Evolutionary conservation across 2,888 invertebrate genomes (phyloP), one percentile per base, ranked within the genome.

Genomic region (Cryptocephalus moraei): DNA sequence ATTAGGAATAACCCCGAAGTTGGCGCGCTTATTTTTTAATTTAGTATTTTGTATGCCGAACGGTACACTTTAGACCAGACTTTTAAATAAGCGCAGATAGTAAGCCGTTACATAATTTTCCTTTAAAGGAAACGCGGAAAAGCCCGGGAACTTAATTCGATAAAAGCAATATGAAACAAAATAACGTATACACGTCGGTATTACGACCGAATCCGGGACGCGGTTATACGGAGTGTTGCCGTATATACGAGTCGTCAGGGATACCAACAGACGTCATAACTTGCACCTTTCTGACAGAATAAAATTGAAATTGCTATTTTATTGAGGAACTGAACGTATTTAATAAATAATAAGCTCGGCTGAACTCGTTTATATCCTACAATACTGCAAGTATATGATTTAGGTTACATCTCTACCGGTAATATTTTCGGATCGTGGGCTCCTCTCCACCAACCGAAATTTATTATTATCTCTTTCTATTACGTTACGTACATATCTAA

Each of bases 231-330:
- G 50, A 51, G 48, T 51, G 52, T 52, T 54, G 32, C 34, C 14
- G 36, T 49, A 52, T 49, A 48, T 54, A 54, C 49, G 52, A 51
- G 42, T 36, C 50, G 49, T 49, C 44, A 47, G 52, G 54, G 54
- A 47, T 43, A 51, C 46, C 45, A 43, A 42, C 45, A 47, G 54
- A 46, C 47, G 47, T 46, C 49, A 43, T 54, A 53, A 55, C 51
- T 55, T 43, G 49, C 44, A 39, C 41, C 50, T 43, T 47, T 48
- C 53, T 49, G 55, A 55, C 53, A 54, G 52, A 36, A 55, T 52
- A 49, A 53, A 55, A 55, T 55, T 55, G 55, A 49, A 55, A 54
- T 51, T 45, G 53, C 47, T 45, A 50, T 48, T 55, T 53, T 55
- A 55, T 54, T 47, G 53, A 43, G 47, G 43, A 39, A 33, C 32